phyloP scores from a whole-genome alignment of 2,797 vertebrate species.

The Sebastiscus tertius region DNA sequence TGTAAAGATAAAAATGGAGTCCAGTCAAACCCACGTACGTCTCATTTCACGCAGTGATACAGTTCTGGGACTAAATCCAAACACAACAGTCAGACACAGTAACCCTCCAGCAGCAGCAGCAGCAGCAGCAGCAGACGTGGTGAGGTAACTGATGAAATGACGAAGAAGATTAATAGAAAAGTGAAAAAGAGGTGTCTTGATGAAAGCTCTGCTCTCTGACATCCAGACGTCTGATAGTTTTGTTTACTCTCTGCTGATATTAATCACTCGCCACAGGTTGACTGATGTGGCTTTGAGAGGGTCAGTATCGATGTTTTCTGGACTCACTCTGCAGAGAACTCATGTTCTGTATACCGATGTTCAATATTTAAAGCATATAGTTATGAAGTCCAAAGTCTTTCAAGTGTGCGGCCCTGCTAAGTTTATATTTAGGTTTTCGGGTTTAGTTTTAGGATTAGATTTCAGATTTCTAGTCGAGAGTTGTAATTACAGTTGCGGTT shows the following conservation, averaged over 20 bases:
- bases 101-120: not conserved
- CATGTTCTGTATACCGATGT: not conserved
- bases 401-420: too few relatives aligned
- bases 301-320: constrained; percentile 11
- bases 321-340: constrained; percentile 14
- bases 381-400: too few relatives aligned
- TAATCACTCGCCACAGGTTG: not conserved
- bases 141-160: constrained; percentile 7
- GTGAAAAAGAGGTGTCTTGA: not conserved
- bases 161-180: constrained; percentile 27
- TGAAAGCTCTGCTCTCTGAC: not conserved
- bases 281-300: constrained; percentile 22
- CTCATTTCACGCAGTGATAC: constrained; percentile 44
- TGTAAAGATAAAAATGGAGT: not conserved
- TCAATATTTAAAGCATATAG: not conserved
- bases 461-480: too few relatives aligned
- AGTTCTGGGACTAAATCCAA: constrained; percentile 61
- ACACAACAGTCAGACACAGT: constrained; percentile 29
- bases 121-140: not conserved
- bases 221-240: not conserved
- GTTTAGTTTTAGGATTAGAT: too few relatives aligned
- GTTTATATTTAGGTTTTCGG: too few relatives aligned
- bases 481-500: too few relatives aligned
- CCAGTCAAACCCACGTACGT: constrained; percentile 36
- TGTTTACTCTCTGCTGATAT: not conserved